These are phyloP conservation scores for Coregonus ussuriensis DNA, from an alignment of 2,797 vertebrate species.

Conservation along the genomic window DNA sequence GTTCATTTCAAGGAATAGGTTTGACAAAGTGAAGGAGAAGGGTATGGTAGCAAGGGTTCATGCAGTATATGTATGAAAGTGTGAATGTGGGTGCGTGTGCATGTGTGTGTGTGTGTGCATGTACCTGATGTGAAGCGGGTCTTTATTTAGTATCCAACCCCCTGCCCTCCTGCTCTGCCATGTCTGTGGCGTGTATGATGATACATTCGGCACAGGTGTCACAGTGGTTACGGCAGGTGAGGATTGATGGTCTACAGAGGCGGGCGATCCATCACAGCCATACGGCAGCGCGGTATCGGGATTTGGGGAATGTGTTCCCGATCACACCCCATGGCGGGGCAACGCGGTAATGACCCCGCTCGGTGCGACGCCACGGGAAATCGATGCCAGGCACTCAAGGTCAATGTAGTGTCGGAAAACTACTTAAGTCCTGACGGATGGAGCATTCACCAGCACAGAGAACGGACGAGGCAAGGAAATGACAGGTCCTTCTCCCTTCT, in stretches of 20 bases:
- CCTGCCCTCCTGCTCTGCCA: conserved; percentile 47
- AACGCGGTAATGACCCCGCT: conserved; percentile 90
- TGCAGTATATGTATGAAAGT: conserved; percentile 18
- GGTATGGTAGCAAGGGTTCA: conserved; percentile 24
- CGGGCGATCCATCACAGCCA: conserved; percentile 88
- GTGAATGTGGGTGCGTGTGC: conserved; percentile 35
- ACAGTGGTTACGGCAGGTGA: conserved; percentile 80
- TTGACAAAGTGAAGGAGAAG: not conserved
- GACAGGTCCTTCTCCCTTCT: conserved; percentile 73
- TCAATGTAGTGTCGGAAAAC: conserved; percentile 99
- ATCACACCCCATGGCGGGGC: conserved; percentile 87
- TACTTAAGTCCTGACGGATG: conserved; percentile 96
- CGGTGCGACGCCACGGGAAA: conserved; percentile 92
- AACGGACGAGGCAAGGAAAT: conserved; percentile 84
- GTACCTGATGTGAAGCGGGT: conserved; percentile 39
- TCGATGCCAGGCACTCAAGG: conserved; percentile 96
- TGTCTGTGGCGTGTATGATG: conserved; percentile 78
- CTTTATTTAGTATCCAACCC: conserved; percentile 56
- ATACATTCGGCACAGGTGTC: conserved; percentile 93
- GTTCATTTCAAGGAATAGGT: conserved; percentile 23
- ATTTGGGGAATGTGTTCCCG: conserved; percentile 95
- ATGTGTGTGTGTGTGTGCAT: conserved; percentile 36
- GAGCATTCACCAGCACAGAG: conserved; percentile 77
- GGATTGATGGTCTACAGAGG: conserved; percentile 89
- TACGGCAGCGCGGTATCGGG: conserved; percentile 85